phyloP scores from a whole-genome alignment of 1,140 invertebrate genomes.

The Tetraneura akinire region DNA sequence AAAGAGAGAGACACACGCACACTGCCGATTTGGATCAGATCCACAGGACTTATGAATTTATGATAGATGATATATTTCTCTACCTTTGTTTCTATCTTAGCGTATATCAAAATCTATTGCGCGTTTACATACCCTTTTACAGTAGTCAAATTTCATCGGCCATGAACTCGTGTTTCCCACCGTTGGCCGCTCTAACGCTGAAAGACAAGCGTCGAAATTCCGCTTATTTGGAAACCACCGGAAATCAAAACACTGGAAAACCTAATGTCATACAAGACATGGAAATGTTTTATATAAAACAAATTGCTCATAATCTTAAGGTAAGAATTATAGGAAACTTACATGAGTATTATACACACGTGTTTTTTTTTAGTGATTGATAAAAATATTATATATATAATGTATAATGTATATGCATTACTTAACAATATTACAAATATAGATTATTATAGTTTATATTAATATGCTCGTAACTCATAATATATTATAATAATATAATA shows the following conservation, averaged over 20 bases:
- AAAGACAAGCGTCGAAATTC: conserved; percentile 55
- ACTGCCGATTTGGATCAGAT: conserved; percentile 36
- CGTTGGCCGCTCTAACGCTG: conserved; percentile 60
- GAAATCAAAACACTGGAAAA: conserved; percentile 55
- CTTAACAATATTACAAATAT: no score
- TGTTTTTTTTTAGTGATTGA: conserved; percentile 10
- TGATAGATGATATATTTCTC: not conserved
- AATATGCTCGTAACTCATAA: no score
- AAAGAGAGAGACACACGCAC: conserved; percentile 9
- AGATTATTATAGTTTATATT: no score
- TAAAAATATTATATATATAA: no score
- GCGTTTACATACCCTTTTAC: conserved; percentile 8
- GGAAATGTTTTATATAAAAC: conserved; percentile 65
- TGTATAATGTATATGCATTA: no score
- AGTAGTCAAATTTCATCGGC: not conserved
- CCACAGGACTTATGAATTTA: conserved; percentile 19
- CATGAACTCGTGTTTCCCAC: conserved; percentile 63
- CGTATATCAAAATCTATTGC: not conserved
- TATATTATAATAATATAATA: no score
- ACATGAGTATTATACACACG: not conserved
- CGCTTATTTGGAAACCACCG: conserved; percentile 30
- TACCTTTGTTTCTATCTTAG: conserved; percentile 9
- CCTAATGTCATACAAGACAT: conserved; percentile 64
- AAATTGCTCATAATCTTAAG: conserved; percentile 65
- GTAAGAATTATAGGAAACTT: conserved; percentile 56